phyloP scores from a whole-genome alignment of 2,797 vertebrate genomes.

The Coluber constrictor region DNA sequence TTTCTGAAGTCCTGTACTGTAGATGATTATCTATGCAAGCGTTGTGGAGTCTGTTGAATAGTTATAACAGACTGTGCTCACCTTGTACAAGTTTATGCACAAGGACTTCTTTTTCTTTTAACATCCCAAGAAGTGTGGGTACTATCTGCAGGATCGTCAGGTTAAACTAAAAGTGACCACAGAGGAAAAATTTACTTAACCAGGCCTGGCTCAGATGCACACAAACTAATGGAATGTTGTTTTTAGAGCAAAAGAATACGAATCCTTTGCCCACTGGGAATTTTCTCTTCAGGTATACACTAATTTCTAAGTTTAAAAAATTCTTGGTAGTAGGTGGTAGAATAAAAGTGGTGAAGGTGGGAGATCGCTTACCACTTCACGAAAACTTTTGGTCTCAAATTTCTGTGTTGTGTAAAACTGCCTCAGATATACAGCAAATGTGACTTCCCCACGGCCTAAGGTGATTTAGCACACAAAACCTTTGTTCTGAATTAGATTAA shows the following conservation, averaged over 20 bases:
- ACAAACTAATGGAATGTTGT: neutral
- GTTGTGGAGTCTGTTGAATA: neutral
- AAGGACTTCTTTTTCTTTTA: neutral
- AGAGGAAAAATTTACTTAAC: neutral
- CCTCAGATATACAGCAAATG: neutral
- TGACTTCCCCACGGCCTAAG: neutral
- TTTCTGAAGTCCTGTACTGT: neutral
- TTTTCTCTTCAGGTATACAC: neutral
- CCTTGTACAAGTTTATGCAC: neutral
- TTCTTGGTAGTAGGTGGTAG: no score
- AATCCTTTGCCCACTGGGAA: neutral
- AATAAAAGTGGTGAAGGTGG: neutral
- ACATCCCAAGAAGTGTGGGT: neutral
- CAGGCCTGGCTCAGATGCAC: no score
- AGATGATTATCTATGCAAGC: conserved; percentile 24
- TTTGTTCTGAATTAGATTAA: neutral
- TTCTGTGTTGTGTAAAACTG: neutral
- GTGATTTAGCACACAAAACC: neutral
- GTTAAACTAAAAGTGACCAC: neutral
- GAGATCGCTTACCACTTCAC: neutral
- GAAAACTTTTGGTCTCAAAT: neutral
- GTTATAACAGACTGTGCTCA: neutral
- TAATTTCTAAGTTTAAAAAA: neutral
- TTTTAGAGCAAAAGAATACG: neutral
- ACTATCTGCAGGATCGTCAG: neutral